Evolutionary conservation across 2,113 vertebrate species (phyloP).

Genomic region (Galeopterus variegatus): DNA sequence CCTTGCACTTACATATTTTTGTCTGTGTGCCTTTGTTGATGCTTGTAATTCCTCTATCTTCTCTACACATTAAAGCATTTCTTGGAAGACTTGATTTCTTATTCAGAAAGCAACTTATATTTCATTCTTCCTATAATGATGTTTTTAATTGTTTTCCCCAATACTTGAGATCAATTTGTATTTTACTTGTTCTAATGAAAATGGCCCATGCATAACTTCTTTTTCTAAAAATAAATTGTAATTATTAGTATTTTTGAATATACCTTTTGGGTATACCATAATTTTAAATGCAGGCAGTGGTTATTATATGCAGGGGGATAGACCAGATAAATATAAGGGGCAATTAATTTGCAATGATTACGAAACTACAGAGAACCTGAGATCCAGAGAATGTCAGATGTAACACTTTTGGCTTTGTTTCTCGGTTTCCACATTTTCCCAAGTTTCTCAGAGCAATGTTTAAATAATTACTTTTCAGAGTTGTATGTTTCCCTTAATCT

Average conservation of each 20-base stretch:
- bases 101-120: background rate
- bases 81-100: background rate
- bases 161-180: background rate
- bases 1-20: background rate
- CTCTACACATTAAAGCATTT: background rate
- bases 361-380: background rate
- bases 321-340: background rate
- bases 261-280: background rate
- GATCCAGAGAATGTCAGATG: background rate
- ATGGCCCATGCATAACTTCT: background rate
- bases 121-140: background rate
- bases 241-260: background rate
- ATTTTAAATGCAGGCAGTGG: background rate
- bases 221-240: conserved; percentile 12
- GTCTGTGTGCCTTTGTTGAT: background rate
- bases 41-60: background rate
- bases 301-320: background rate
- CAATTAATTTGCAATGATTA: background rate
- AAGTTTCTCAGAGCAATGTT: background rate
- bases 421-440: background rate
- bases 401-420: background rate
- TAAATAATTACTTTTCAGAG: background rate
- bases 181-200: background rate
- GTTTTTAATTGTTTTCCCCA: background rate
- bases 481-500: background rate